Percentiles rank a stretch among this genome's conserved stretches.
phyloP scores from a whole-genome alignment of 1,140 invertebrate genomes.

The Choristoneura fumiferana region DNA sequence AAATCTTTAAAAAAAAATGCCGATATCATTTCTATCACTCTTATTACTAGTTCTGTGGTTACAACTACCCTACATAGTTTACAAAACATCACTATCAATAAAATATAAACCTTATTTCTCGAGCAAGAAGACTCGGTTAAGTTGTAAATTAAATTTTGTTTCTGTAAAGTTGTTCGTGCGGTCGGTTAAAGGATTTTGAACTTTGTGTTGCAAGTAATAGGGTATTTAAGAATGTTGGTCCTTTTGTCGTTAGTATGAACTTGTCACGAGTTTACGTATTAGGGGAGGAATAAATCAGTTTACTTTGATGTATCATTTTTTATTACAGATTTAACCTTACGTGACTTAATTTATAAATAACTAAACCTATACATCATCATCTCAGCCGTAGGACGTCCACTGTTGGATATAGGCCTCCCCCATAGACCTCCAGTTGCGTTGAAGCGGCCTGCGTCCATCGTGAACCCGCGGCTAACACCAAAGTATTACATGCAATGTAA shows the following conservation, averaged over 20 bases:
- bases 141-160: neutral
- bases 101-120: neutral
- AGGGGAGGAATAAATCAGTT: slow-evolving; percentile 12
- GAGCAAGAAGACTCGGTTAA: neutral
- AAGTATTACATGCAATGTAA: too few species aligned
- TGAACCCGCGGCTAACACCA: too few species aligned
- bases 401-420: too few species aligned
- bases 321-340: neutral
- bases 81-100: neutral
- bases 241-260: neutral
- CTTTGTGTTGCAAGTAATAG: neutral
- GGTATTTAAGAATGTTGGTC: neutral
- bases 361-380: too few species aligned
- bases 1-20: too few species aligned
- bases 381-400: too few species aligned
- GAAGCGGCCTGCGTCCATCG: too few species aligned
- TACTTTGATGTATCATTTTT: slow-evolving; percentile 2
- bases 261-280: slow-evolving; percentile 13
- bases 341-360: neutral
- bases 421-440: too few species aligned
- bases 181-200: neutral
- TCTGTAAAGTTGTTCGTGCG: neutral
- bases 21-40: too few species aligned
- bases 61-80: neutral
- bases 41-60: too few species aligned